A percentile compares a stretch with the other conserved stretches of the same genome.
Conservation (phyloP, 2,113 vertebrate genomes). For the Uropsilus gracilis region DNA sequence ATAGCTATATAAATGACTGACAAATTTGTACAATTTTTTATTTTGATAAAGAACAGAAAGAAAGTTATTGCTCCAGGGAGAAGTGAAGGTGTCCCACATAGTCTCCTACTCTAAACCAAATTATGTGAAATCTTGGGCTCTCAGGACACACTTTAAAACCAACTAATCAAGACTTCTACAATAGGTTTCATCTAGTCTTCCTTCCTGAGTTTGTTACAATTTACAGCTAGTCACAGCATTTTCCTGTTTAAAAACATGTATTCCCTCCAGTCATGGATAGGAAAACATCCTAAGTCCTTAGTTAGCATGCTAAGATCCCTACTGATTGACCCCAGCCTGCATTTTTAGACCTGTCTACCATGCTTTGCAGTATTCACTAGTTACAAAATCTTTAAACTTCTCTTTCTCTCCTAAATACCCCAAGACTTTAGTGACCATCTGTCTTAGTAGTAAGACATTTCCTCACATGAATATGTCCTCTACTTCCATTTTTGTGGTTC, state of each 20-base stretch:
- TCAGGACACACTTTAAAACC: conserved; percentile 9
- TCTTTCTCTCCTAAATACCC: background rate
- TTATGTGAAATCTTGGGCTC: background rate
- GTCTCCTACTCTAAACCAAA: background rate
- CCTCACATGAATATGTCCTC: background rate
- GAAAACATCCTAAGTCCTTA: background rate
- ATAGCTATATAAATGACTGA: no score
- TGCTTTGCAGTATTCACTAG: background rate
- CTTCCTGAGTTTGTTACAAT: background rate
- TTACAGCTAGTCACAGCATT: background rate
- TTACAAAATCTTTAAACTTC: background rate
- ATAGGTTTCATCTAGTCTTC: background rate
- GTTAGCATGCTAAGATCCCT: background rate
- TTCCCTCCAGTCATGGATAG: background rate
- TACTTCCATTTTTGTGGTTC: background rate
- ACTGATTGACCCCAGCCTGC: background rate
- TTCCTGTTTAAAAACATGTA: background rate
- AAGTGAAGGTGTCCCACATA: background rate
- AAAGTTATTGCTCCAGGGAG: background rate
- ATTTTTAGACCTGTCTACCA: background rate
- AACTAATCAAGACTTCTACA: background rate
- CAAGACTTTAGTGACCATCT: background rate
- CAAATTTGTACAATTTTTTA: no score
- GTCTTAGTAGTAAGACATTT: background rate
- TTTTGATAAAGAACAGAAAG: no score